Conservation (phyloP, 2,797 vertebrate genomes). For the Hyperoplus immaculatus region DNA sequence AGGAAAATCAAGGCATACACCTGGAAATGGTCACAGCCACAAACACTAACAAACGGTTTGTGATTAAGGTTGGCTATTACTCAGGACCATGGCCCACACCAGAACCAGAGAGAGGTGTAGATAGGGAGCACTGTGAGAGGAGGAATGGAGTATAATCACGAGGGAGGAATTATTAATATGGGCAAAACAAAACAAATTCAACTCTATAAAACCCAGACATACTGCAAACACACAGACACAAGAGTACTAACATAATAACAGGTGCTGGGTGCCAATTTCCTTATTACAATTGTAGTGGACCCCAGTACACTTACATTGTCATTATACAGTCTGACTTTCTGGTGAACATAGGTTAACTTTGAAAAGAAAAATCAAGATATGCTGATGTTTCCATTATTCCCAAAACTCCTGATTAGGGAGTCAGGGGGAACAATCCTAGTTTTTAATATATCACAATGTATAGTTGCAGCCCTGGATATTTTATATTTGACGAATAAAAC, state of each 20-base stretch:
- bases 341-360: neutral
- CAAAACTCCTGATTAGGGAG: too few relatives aligned
- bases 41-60: constrained; percentile 80
- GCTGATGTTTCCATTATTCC: neutral
- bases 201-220: neutral
- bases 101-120: constrained; percentile 52
- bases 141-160: constrained; percentile 19
- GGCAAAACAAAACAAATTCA: constrained; percentile 24
- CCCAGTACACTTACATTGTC: neutral
- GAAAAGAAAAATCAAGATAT: neutral
- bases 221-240: constrained; percentile 3
- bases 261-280: constrained; percentile 11
- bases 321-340: neutral
- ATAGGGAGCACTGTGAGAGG: constrained; percentile 32
- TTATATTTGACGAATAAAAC: neutral
- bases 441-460: too few relatives aligned
- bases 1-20: constrained; percentile 79
- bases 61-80: constrained; percentile 78
- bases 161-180: constrained; percentile 27
- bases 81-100: constrained; percentile 61
- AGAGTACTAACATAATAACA: constrained; percentile 17
- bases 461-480: neutral
- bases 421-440: too few relatives aligned
- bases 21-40: constrained; percentile 82
- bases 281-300: neutral